Base-by-base conservation (phyloP, 2,113 vertebrate species). In the Semicossyphus pulcher region DNA sequence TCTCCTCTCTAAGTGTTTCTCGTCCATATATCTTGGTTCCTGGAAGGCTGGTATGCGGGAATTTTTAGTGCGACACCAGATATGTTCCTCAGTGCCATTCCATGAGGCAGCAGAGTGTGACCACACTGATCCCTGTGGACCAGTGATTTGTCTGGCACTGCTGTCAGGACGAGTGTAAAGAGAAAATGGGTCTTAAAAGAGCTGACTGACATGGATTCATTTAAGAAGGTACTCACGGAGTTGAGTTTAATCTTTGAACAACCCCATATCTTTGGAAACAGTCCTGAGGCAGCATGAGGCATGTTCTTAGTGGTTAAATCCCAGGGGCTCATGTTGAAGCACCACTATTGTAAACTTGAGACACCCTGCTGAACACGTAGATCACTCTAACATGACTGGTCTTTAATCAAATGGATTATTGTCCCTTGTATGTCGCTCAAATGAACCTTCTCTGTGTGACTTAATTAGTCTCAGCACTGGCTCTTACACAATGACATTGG, bases 11-110 rank as follows among this genome's bases (percentile, higher is more conserved):
- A 25, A 47, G 47, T 41, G 36, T 21, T 10, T 47, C 32, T 64
- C 6, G 16, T 62, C 71, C 54, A 58, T 66, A 51, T 69, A 59
- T 66, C 45, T 72, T 47, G 20, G 7, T 44, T 77, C 60, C 60
- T 47, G 20, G 31, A 65, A 64, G 45, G 66, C 56, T 79, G 76
- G 29, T 71, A 78, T 73, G 78, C 47, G 51, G 68, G 59, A 70
- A 72, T 77, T 58, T 66, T 72, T 70, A 49, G 47, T 54, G 57
- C 8, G 57, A 86, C 59, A 71, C 32, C 48, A 37, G 73, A 71
- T 78, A 31, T 26, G 53, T 21, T 45, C 36, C 16, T 28, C 5
- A 5, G 39, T 59, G 36, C 52, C 60, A 51, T 79, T 88, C 62
- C 47, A 56, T 12, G 0, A 32, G 62, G 72, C 60, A 60, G 63